phyloP scores from a whole-genome alignment of 1,140 invertebrate genomes.

The Brachionus plicatilis region DNA sequence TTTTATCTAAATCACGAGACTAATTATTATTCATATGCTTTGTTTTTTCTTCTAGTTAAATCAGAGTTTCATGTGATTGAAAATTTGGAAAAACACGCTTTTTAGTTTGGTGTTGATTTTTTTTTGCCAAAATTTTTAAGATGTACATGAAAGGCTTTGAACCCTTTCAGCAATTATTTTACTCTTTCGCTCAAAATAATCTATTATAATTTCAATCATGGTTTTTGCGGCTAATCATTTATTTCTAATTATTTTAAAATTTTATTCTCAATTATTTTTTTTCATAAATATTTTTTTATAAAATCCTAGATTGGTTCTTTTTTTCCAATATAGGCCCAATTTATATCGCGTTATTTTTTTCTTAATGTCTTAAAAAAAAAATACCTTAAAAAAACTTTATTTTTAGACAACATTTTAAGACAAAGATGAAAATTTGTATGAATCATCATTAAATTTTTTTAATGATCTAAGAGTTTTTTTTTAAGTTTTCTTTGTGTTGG shows the following conservation, averaged over 20 bases:
- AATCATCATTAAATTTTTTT: background rate
- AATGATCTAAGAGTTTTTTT: background rate
- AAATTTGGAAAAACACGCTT: background rate
- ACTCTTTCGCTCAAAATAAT: background rate
- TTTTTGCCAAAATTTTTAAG: background rate
- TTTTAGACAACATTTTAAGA: background rate
- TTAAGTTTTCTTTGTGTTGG: background rate
- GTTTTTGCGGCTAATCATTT: background rate
- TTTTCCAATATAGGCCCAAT: background rate
- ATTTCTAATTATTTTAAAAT: background rate
- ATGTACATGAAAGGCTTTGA: background rate
- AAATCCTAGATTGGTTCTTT: background rate
- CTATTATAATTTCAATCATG: background rate
- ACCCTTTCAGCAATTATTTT: background rate
- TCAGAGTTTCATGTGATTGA: background rate
- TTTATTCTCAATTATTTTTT: background rate
- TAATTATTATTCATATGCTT: background rate
- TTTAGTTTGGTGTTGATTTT: background rate
- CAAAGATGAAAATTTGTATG: background rate
- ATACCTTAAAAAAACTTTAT: background rate
- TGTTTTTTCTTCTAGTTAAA: background rate
- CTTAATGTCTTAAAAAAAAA: background rate
- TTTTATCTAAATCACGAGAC: background rate
- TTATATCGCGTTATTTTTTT: background rate
- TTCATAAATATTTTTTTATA: background rate